Conservation (phyloP, 2,888 invertebrate species). For the Cetonia aurata region DNA sequence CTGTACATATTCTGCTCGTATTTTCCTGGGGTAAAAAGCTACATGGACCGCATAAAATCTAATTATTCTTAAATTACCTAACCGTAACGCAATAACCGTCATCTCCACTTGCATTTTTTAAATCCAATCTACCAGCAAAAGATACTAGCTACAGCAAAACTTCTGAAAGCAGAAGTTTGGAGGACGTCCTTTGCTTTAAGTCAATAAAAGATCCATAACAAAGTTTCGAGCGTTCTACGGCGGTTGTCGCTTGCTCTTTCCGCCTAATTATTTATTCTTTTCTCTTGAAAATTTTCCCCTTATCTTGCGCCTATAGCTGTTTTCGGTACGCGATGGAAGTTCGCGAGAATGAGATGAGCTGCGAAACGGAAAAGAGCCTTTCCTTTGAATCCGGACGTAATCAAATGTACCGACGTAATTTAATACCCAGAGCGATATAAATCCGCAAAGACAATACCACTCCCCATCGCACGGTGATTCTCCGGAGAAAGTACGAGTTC, state of each 20-base stretch:
- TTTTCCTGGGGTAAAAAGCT: too few relatives aligned
- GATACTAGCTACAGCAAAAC: constrained; percentile 2
- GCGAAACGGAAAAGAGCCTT: too few relatives aligned
- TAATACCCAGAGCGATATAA: too few relatives aligned
- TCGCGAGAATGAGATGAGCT: too few relatives aligned
- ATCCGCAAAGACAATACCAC: too few relatives aligned
- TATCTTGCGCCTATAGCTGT: not conserved
- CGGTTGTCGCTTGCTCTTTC: constrained; percentile 10
- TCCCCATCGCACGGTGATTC: not conserved
- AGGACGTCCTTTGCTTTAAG: constrained; percentile 18
- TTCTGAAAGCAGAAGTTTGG: constrained; percentile 22
- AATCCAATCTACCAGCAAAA: constrained; percentile 24
- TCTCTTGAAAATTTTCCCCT: constrained; percentile 8
- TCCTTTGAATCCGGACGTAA: too few relatives aligned
- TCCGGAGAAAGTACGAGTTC: not conserved
- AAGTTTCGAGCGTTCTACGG: constrained; percentile 27
- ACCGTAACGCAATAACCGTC: constrained; percentile 5
- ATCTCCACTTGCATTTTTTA: constrained; percentile 3
- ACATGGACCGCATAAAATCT: too few relatives aligned
- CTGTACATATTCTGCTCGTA: too few relatives aligned
- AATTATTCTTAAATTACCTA: too few relatives aligned
- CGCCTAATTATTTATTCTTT: constrained; percentile 37
- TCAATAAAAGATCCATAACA: constrained; percentile 34
- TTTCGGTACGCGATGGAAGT: too few relatives aligned
- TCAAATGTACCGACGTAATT: too few relatives aligned